phyloP scores from a whole-genome alignment of 2,888 invertebrate genomes.

The Sympetrum striolatum region DNA sequence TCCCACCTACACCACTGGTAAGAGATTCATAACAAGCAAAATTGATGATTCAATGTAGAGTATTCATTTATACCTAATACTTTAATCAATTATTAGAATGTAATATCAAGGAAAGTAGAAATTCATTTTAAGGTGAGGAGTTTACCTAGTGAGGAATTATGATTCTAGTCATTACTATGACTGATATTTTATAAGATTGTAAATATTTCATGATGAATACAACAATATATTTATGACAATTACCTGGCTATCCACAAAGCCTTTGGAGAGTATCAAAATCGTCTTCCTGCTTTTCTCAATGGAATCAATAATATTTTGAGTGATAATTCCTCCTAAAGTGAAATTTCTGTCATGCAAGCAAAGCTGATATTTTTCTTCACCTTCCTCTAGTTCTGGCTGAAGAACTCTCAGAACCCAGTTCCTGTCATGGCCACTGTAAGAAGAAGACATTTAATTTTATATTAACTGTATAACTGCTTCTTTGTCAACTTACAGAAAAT shows the following conservation, averaged over 20 bases:
- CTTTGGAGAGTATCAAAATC: constrained; percentile 50
- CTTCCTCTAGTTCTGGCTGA: constrained; percentile 50
- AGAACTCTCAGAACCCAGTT: constrained; percentile 51
- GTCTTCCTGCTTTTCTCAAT: constrained; percentile 51
- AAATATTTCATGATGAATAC: too few species aligned
- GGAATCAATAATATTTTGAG: constrained; percentile 51
- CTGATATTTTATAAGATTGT: too few species aligned
- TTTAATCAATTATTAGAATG: too few species aligned
- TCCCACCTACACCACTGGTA: constrained; percentile 26
- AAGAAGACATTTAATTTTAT: constrained; percentile 45
- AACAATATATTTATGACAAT: background rate
- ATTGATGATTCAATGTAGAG: background rate
- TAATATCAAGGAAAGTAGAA: too few species aligned
- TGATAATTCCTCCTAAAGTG: constrained; percentile 50
- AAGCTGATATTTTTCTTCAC: constrained; percentile 48
- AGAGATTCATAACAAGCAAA: background rate
- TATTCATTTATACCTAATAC: too few species aligned
- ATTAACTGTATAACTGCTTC: too few species aligned
- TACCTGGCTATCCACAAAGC: constrained; percentile 50
- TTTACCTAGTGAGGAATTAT: too few species aligned
- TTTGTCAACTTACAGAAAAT: too few species aligned
- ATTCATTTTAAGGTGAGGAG: too few species aligned
- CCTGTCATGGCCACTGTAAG: constrained; percentile 51
- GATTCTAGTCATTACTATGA: too few species aligned
- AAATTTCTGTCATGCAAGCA: constrained; percentile 52